Base-by-base conservation (phyloP, 2,113 vertebrate genomes). In the Bothrops jararaca region DNA sequence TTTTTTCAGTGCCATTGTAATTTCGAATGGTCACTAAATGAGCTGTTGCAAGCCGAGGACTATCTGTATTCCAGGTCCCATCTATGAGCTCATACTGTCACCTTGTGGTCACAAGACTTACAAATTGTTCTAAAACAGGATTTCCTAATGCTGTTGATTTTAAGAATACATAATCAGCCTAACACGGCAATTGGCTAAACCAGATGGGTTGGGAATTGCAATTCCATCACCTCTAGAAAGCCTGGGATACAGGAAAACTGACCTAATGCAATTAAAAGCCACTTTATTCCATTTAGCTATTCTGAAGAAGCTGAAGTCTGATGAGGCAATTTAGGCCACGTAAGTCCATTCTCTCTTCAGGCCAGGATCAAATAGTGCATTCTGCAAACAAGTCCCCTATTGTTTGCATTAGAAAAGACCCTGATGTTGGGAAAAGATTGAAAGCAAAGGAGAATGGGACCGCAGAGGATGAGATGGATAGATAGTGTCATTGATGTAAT, bases 1-100 rank as follows among this genome's bases (percentile, higher is more conserved):
- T 50, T 50, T 50, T 50, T 50, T 50, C 48, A 50, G 8, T 50
- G 48, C 48, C 48, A 50, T 10, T 50, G 48, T 50, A 50, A 50
- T 8, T 50, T 50, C 48, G 8, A 50, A 50, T 50, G 48, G 48
- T 50, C 48, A 50, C 48, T 50, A 50, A 50, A 50, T 50, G 8
- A 50, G 48, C 48, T 8, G 48, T 9, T 50, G 48, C 9, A 50
- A 9, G 48, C 1, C 8, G 8, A 50, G 8, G 48, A 50, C 48
- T 50, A 50, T 9, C 8, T 50, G 8, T 50, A 34, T 57, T 89
- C 29, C 11, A 60, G 54, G 5, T 39, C 20, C 53, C 56, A 39
- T 29, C 64, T 18, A 26, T 86, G 54, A 60, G 74, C 80, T 90
- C 74, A 90, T 39, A 90, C 54, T 92, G 92, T 34, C 92, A 60